Evolutionary conservation across 2,888 invertebrate species (phyloP).

Genomic region (Phyllotreta cruciferae): DNA sequence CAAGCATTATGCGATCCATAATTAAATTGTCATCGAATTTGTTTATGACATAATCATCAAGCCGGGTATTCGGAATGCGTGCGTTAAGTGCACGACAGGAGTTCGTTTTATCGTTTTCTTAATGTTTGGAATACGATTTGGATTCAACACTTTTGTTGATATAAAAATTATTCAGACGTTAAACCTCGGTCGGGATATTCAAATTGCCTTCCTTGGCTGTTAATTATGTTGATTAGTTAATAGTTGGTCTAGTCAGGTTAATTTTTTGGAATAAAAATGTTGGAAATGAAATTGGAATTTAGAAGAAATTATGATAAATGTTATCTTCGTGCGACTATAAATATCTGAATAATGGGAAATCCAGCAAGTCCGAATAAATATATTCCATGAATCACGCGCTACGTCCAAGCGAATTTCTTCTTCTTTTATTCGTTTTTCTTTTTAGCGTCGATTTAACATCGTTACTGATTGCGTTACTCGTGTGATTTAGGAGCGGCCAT

Average conservation of each 20-base stretch:
- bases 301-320: constrained; percentile 33
- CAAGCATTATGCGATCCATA: constrained; percentile 4
- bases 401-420: constrained; percentile 45
- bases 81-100: constrained; percentile 9
- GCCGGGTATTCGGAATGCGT: background rate
- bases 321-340: constrained; percentile 34
- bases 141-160: background rate
- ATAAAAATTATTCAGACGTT: too few relatives aligned
- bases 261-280: background rate
- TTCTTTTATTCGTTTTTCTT: constrained; percentile 48
- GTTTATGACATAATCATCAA: constrained; percentile 11
- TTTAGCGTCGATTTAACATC: constrained; percentile 55
- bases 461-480: constrained; percentile 53
- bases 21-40: constrained; percentile 13
- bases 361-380: constrained; percentile 40
- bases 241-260: background rate
- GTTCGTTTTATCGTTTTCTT: constrained; percentile 8
- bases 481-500: constrained; percentile 54
- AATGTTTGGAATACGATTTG: constrained; percentile 1
- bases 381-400: constrained; percentile 48
- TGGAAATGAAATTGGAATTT: constrained; percentile 12
- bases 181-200: too few relatives aligned
- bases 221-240: too few relatives aligned
- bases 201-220: background rate
- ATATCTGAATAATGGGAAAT: constrained; percentile 38